A percentile compares a stretch with the other conserved stretches of the same genome.
Evolutionary conservation across 2,888 invertebrate genomes (phyloP).

Genomic region (Palloptera scutellata): DNA sequence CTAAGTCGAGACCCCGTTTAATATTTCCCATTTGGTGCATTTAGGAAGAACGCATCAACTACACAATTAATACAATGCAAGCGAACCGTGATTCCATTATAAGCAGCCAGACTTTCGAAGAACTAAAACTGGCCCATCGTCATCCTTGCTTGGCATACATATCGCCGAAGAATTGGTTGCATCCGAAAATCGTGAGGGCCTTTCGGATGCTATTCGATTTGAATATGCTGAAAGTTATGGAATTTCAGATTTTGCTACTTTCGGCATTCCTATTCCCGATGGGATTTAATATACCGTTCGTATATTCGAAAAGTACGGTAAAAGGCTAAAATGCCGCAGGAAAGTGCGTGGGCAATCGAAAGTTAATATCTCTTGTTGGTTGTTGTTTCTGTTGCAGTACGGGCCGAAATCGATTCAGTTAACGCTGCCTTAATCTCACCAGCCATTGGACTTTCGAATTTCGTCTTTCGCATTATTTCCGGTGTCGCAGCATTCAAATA

Average conservation of each 20-base stretch:
- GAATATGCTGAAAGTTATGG: conserved; percentile 45
- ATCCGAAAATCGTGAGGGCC: conserved; percentile 41
- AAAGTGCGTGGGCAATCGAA: too few species aligned
- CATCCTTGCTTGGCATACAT: conserved; percentile 20
- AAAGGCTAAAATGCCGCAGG: neutral
- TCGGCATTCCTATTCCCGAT: conserved; percentile 75
- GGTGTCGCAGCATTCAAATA: conserved; percentile 53
- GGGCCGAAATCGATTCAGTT: conserved; percentile 36
- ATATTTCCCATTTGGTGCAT: neutral
- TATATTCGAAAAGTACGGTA: conserved; percentile 66
- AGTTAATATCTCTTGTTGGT: too few species aligned
- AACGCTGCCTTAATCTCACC: conserved; percentile 42
- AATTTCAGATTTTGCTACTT: conserved; percentile 59
- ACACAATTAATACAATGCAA: conserved; percentile 37
- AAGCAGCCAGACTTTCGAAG: conserved; percentile 3
- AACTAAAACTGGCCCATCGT: conserved; percentile 20
- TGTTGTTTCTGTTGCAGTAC: conserved; percentile 22
- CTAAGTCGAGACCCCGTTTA: neutral
- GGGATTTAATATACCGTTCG: conserved; percentile 82
- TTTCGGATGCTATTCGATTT: conserved; percentile 50
- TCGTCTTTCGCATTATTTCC: conserved; percentile 62
- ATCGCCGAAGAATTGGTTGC: conserved; percentile 37
- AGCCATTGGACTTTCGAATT: conserved; percentile 78
- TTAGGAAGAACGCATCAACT: conserved; percentile 33
- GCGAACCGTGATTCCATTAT: neutral